Evolutionary conservation across 2,888 invertebrate genomes (phyloP).

Genomic region (Patella depressa): DNA sequence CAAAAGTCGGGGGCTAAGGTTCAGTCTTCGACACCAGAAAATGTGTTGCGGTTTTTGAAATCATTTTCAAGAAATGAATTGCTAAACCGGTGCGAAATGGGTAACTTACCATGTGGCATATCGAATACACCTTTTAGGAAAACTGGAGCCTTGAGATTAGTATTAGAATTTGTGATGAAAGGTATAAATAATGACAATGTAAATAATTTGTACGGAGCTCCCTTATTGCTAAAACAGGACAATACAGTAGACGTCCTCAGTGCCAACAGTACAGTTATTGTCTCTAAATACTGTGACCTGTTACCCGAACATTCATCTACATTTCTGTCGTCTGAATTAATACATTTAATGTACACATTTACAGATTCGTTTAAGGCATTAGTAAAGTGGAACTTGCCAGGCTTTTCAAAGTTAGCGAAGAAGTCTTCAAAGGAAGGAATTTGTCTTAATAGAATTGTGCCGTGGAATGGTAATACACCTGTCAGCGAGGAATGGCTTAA

Average conservation of each 20-base stretch:
- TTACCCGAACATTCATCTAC: no score
- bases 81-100: constrained; percentile 16
- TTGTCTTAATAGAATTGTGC: neutral
- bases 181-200: neutral
- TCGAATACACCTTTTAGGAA: constrained; percentile 11
- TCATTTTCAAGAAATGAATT: constrained; percentile 6
- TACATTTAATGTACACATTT: neutral
- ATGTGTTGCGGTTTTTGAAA: constrained; percentile 27
- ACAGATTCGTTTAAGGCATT: neutral
- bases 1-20: constrained; percentile 13
- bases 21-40: constrained; percentile 22
- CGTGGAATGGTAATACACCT: neutral
- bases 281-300: constrained; percentile 11
- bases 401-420: no score
- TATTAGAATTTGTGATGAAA: constrained; percentile 11
- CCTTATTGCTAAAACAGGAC: constrained; percentile 14
- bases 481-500: neutral
- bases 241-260: constrained; percentile 3
- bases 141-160: neutral
- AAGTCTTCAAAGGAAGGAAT: no score
- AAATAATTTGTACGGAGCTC: constrained; percentile 13
- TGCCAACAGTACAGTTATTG: constrained; percentile 7
- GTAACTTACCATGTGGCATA: neutral
- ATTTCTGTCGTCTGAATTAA: no score
- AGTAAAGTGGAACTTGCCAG: neutral